Base-by-base conservation (phyloP, 2,113 vertebrate genomes). In the Saimiri boliviensis region DNA sequence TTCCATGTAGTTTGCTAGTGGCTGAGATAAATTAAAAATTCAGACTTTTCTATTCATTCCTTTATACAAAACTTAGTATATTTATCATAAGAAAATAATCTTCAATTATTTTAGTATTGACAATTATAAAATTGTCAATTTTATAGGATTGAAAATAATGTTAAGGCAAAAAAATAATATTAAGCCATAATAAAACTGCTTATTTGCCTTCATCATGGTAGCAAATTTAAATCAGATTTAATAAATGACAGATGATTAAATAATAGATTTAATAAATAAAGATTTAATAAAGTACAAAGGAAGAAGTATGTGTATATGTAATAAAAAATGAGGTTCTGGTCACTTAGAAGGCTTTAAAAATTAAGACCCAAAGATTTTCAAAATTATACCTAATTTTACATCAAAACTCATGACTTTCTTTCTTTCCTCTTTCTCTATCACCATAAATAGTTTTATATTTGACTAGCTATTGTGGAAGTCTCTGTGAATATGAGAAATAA, bases 401-500 rank as follows among this genome's bases (percentile, higher is more conserved):
- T 89, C 60, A 91, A 85, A 70, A 86, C 4, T n/a, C 13, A 79
- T 1, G 54, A 4, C 1, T 82, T 73, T 54, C 5, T 83, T 71
- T 54, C 60, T 86, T 49, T 16, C 14, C 19, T 60, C 2, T 54
- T 76, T 79, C 37, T 63, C 11, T 42, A 27, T 3, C 13, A 73
- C 25, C 32, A 79, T 9, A 35, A 73, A 63, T 2, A 85, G 19
- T 8, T 90, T 87, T 87, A 37, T 42, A 14, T 81, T 91, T 93
- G 84, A 80, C 12, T 84, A 70, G 11, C 11, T 83, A 8, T 76
- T 56, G 12, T 87, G 27, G 70, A 58, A 3, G 13, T 58, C 20
- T 81, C 25, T 80, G n/a, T 91, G 14, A 95, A 86, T 88, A 96
- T 47, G 8, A 73, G 21, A 86, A 92, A 16, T 82, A 54, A 73